phyloP scores from a whole-genome alignment of 1,140 invertebrate genomes.

The Drosophila pandora region DNA sequence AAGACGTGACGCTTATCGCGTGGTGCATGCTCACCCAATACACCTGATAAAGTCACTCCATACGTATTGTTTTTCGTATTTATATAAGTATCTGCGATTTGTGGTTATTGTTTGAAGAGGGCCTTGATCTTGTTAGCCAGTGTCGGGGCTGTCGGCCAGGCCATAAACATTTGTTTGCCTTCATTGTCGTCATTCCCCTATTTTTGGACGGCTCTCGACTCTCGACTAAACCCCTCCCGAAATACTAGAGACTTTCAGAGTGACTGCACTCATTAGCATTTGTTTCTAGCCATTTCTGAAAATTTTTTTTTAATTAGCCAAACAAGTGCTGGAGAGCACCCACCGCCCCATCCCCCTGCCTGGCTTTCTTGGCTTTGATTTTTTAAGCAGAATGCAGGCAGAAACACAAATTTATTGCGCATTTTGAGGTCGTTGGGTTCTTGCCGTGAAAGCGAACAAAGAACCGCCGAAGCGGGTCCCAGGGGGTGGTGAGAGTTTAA shows the following conservation, averaged over 20 bases:
- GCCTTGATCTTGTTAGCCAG: constrained; percentile 39
- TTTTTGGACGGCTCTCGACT: constrained; percentile 21
- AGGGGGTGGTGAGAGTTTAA: constrained; percentile 54
- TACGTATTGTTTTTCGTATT: neutral
- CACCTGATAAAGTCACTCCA: constrained; percentile 57
- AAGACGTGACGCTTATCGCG: constrained; percentile 57
- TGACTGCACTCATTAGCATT: constrained; percentile 75
- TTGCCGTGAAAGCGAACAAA: constrained; percentile 63
- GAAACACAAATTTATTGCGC: constrained; percentile 56
- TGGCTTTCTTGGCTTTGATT: constrained; percentile 11
- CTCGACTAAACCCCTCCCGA: neutral
- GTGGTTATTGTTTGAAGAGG: constrained; percentile 31
- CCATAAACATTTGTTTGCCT: constrained; percentile 10
- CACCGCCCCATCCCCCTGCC: neutral
- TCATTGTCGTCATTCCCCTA: constrained; percentile 44
- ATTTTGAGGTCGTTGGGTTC: constrained; percentile 57
- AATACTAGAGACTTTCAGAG: constrained; percentile 55
- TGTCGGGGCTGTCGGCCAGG: neutral
- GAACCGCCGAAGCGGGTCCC: constrained; percentile 6
- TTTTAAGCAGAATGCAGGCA: constrained; percentile 46
- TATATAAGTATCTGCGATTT: constrained; percentile 22
- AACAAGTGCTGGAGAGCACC: constrained; percentile 21
- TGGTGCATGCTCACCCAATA: constrained; percentile 23
- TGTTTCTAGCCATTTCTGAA: constrained; percentile 35
- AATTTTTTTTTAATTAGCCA: constrained; percentile 63